phyloP scores from a whole-genome alignment of 1,140 invertebrate genomes.

The Aphelinus certus region DNA sequence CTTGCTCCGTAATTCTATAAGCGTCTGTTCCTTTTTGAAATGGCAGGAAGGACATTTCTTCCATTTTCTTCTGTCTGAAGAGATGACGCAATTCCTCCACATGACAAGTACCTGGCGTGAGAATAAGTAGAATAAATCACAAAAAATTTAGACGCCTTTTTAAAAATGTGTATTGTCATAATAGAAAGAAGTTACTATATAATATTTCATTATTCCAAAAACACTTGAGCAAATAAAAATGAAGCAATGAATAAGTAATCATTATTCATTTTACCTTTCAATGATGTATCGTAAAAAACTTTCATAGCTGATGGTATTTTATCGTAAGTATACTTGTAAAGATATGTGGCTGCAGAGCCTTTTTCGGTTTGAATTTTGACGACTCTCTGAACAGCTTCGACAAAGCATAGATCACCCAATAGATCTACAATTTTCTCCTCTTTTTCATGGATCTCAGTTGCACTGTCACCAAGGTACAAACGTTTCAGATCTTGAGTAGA shows the following conservation, averaged over 20 bases:
- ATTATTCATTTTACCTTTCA: too few species aligned
- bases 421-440: constrained; percentile 56
- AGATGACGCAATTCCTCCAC: constrained; percentile 74
- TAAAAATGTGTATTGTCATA: too few species aligned
- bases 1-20: constrained; percentile 59
- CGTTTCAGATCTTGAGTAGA: constrained; percentile 40
- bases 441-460: constrained; percentile 43
- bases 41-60: constrained; percentile 52
- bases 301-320: not conserved
- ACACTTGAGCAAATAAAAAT: too few species aligned
- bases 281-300: too few species aligned
- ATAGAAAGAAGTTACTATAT: too few species aligned
- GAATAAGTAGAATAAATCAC: too few species aligned
- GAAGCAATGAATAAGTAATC: too few species aligned
- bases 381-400: constrained; percentile 57
- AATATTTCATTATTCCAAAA: too few species aligned
- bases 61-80: constrained; percentile 65
- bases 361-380: constrained; percentile 52
- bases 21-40: constrained; percentile 48
- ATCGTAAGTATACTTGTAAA: constrained; percentile 65
- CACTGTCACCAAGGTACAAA: constrained; percentile 55
- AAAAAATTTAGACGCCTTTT: too few species aligned
- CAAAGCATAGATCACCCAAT: constrained; percentile 61
- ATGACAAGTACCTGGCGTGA: constrained; percentile 66
- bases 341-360: constrained; percentile 55